Base-by-base conservation (phyloP, 30 jellyfish, hydroid and myxozoan genomes). In the Hydra vulgaris region DNA sequence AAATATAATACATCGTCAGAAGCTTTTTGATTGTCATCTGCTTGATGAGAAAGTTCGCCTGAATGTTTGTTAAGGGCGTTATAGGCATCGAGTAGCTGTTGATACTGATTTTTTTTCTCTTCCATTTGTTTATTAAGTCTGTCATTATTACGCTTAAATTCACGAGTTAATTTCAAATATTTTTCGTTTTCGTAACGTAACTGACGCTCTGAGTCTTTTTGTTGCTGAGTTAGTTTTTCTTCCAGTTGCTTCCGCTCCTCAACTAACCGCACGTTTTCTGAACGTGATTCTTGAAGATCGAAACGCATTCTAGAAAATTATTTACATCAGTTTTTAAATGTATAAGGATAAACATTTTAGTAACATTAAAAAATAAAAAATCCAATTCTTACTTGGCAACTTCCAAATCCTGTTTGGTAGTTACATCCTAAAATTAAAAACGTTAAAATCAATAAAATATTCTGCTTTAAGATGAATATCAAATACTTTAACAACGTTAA, bases 321-420 rank as follows among this genome's bases (percentile, higher is more conserved):
- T 26, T 72, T 15, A 0, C 18, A 0, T 71, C 26, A 71, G 26
- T n/a, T 71, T 71, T 17, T 0, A n/a, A 17, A 22, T 22, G 0
- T 17, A 71, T 61, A 61, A n/a, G 19, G 19, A 61, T 18, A 61
- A 17, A 17, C 18, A 61, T n/a, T 61, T n/a, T 61, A 21, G 72
- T 61, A 61, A 61, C 72, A 61, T n/a, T 0, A n/a, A 17, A 0
- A 61, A 0, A n/a, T n/a, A n/a, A 69, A 22, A 75, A 22, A 54
- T 15, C 56, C 0, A 75, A 17, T 15, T 0, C 89, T 78, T 84
- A 89, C 97, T 88, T 84, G 66, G 94, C 97, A 15, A 89, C 70
- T 53, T 89, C 97, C 15, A 78, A 77, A 71, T 89, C 97, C 71
- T 89, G 97, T 80, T 85, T 89, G 68, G 75, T 84, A 7, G 97